Evolutionary conservation across 2,113 vertebrate genomes (phyloP), one percentile per base, ranked within the genome.

Genomic region (Toxostoma redivivum): DNA sequence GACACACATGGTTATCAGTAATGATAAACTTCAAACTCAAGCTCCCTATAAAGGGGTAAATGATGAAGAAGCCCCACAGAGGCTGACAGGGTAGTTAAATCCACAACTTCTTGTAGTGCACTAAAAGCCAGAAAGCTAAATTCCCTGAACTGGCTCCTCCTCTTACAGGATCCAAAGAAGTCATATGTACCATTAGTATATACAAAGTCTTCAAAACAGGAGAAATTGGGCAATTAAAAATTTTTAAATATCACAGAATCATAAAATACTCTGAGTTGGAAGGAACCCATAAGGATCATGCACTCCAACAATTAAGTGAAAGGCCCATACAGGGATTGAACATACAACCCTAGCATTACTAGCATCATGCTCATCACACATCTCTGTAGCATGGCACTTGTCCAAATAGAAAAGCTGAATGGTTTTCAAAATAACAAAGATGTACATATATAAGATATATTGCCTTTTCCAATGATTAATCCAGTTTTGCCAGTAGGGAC

Each of bases 401-500:
- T 12, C 51, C 40, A 64, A 80, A 80, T 0, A 70, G 16, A 88
- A 66, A 78, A 85, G 40, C 6, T 22, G 5, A 64, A 7, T 28
- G 7, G 2, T 33, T 67, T 84, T 72, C 23, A 4, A 72, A 53
- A 22, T 57, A 65, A 47, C 10, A 61, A 1, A 88, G 12, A 81
- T 28, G 54, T 42, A 79, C 6, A 30, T 15, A 53, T 79, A 12
- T 62, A 92, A 96, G 72, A 94, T 93, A 83, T 6, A 92, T 97
- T 98, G 94, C 99, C 99, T 99, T 99, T 99, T 92, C 99, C 99
- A 94, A 99, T 99, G 88, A 99, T 99, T 90, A 99, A 98, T 82
- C 99, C 99, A 37, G 99, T 99, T 98, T 99, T 99, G 97, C 99
- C 99, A 93, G 99, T 99, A 33, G 99, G 99, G 71, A 99, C 99